Evolutionary conservation across 2,113 vertebrate genomes (phyloP), one percentile per base, ranked within the genome.

Genomic region (Morone saxatilis): DNA sequence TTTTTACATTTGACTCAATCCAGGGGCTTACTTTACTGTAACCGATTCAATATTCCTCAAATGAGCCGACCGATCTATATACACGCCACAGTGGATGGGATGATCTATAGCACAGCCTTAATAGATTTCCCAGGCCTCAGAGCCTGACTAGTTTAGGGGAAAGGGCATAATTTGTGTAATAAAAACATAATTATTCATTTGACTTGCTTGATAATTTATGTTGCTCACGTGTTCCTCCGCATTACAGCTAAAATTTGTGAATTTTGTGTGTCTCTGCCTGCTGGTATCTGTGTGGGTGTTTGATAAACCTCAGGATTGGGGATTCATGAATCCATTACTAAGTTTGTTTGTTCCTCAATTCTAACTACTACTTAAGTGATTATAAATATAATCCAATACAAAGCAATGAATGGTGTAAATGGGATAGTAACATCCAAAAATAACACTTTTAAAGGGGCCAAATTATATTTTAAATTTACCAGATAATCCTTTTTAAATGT

Each of bases 21-120:
- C 86, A 79, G 86, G 80, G 89, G 92, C 93, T 95, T 95, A 95
- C 94, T 95, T 96, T 94, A 95, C 94, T 96, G 95, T 96, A 96
- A 96, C 95, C 84, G 94, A 96, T 95, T 95, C 95, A 91, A 96
- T 96, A 96, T 95, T 94, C 89, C 92, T 92, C 92, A 94, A 95
- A 96, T 94, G 94, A 95, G 95, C 90, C 83, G 38, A 65, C 79
- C 82, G 80, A 92, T 93, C 90, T 91, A 88, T 88, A 90, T 83
- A 88, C 87, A 91, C 62, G 86, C 83, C 89, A 76, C 87, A 83
- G 88, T 85, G 92, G 94, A 95, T 91, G 93, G 91, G 92, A 95
- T 95, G 94, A 95, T 96, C 91, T 94, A 96, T 95, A 88, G 93
- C 93, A 54, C 22, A 9, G 76, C 88, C 89, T 94, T 95, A 95